phyloP scores from a whole-genome alignment of 2,113 vertebrate species.

The Butorides virescens region DNA sequence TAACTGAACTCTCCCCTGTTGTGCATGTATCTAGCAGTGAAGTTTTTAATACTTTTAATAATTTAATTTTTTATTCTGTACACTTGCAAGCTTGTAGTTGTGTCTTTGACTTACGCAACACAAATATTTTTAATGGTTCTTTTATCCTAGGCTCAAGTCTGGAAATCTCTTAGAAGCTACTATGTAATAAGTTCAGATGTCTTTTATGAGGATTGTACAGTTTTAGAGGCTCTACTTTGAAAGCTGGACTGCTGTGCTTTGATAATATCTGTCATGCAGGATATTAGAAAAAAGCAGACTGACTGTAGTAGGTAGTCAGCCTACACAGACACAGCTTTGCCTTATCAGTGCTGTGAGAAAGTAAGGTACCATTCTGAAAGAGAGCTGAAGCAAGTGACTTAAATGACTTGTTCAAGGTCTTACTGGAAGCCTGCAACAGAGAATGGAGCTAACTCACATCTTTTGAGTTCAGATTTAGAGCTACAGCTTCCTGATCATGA shows the following conservation, averaged over 20 bases:
- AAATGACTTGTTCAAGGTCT: background rate
- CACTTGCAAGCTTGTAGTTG: background rate
- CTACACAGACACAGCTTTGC: background rate
- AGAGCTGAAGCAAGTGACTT: background rate
- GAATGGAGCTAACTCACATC: background rate
- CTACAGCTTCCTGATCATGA: background rate
- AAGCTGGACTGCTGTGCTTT: background rate
- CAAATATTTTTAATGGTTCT: background rate
- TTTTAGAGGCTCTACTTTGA: background rate
- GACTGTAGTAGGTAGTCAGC: background rate
- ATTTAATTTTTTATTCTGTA: background rate
- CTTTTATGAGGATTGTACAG: background rate
- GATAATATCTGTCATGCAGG: background rate
- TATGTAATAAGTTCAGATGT: background rate
- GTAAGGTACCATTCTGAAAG: background rate
- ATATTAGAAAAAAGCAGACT: background rate
- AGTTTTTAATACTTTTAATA: background rate
- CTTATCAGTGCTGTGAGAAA: background rate
- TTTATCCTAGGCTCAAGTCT: background rate
- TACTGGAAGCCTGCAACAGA: background rate
- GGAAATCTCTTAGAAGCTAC: background rate
- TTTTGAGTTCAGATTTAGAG: background rate
- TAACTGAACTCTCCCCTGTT: background rate
- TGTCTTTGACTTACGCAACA: background rate
- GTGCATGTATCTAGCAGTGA: background rate